Percentiles rank a stretch among this genome's conserved stretches.
phyloP scores from a whole-genome alignment of 2,888 invertebrate species.

The Chymomyza procnemis region DNA sequence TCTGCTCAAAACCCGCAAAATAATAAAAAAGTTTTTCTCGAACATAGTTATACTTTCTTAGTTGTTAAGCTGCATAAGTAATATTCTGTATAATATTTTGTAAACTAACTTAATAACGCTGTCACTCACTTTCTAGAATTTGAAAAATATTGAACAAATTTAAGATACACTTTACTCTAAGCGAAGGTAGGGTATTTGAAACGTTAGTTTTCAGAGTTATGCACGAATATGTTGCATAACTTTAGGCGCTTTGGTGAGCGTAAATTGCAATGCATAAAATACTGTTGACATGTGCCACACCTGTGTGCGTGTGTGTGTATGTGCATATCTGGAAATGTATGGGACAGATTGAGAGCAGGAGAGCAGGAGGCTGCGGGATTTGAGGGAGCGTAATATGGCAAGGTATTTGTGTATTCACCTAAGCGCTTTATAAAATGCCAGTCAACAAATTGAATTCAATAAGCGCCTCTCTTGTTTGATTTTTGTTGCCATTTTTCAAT shows the following conservation, averaged over 20 bases:
- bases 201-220: conserved; percentile 34
- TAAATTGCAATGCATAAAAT: conserved; percentile 44
- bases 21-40: background rate
- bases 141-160: no score
- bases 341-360: no score
- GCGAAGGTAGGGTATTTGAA: background rate
- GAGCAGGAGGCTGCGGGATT: background rate
- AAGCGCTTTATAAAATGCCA: conserved; percentile 39
- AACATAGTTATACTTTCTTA: no score
- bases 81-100: no score
- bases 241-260: conserved; percentile 30
- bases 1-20: background rate
- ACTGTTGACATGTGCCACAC: conserved; percentile 48
- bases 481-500: background rate
- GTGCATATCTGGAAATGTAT: background rate
- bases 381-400: background rate
- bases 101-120: no score
- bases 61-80: no score
- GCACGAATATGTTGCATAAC: conserved; percentile 61
- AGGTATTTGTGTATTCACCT: background rate
- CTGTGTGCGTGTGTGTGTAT: conserved; percentile 13
- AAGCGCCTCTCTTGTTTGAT: conserved; percentile 32
- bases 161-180: background rate
- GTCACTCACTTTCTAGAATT: no score
- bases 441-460: conserved; percentile 65